A percentile compares a stretch with the other conserved stretches of the same genome.
Evolutionary conservation across 2,888 invertebrate genomes (phyloP).

Genomic region (Cantharis lateralis): DNA sequence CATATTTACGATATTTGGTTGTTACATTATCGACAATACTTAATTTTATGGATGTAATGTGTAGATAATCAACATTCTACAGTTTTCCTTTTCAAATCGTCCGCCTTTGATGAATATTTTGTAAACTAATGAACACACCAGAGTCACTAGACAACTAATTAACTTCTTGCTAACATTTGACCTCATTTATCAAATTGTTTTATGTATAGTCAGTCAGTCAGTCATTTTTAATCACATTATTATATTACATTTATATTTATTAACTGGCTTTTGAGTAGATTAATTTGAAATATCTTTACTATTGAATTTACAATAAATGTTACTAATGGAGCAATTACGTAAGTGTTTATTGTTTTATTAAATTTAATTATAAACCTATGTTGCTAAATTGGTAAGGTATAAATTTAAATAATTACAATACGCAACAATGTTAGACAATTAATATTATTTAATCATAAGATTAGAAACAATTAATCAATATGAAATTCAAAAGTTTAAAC

Average conservation of each 20-base stretch:
- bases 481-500: background rate
- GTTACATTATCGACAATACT: background rate
- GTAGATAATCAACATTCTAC: background rate
- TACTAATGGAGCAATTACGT: slow-evolving; percentile 9
- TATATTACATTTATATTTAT: slow-evolving; percentile 9
- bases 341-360: slow-evolving; percentile 7
- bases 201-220: background rate
- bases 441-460: background rate
- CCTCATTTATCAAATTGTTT: slow-evolving; percentile 19
- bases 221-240: slow-evolving; percentile 8
- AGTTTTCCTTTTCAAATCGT: slow-evolving; percentile 1
- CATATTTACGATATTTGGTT: background rate
- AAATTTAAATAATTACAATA: background rate
- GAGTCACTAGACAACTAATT: slow-evolving; percentile 8
- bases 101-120: slow-evolving; percentile 30
- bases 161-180: slow-evolving; percentile 12
- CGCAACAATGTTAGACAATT: background rate
- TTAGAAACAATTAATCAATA: background rate
- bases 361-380: background rate
- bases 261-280: slow-evolving; percentile 13
- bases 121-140: slow-evolving; percentile 18
- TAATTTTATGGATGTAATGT: background rate
- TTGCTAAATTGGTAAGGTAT: background rate
- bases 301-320: slow-evolving; percentile 17
- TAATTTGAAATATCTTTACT: slow-evolving; percentile 14